Base-by-base conservation (phyloP, 2,797 vertebrate species). In the Brotula barbata region DNA sequence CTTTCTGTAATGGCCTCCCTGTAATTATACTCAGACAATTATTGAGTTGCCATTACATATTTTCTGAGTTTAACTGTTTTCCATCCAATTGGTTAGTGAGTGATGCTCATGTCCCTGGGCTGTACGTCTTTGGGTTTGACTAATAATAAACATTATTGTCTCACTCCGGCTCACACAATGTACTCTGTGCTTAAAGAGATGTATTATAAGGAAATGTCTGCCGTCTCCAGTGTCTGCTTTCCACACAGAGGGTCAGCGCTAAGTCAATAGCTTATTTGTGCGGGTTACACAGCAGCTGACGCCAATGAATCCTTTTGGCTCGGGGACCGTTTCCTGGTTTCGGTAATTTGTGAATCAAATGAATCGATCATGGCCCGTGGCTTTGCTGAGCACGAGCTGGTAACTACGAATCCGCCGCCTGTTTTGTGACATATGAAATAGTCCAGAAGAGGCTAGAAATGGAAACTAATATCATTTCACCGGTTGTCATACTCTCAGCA, bases 71-170 rank as follows among this genome's bases (percentile, higher is more conserved):
- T 25, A 61, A 22, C 8, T 1, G 2, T 62, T 56, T 69, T 36
- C 17, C 21, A 28, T 45, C 14, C 66, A 63, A 73, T 71, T 76
- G 56, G 37, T 36, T 6, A 14, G 34, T 33, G n/a, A 23, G 17
- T 50, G 58, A 39, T 47, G 36, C 58, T 34, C 33, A 49, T 56
- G 53, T 42, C 53, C 23, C 10, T 5, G 62, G 57, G 37, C 47
- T 71, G 28, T 48, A n/a, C 63, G 52, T 46, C 21, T 71, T 75
- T 60, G 61, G 71, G 62, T 81, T 67, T 76, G 65, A 80, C 64
- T 70, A 73, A 86, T 73, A 62, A 80, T 77, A 50, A 63, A 61
- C 58, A 68, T 76, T 77, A 58, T 68, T 73, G 71, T 76, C 47
- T 68, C 17, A 34, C 19, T 56, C 64, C 62, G 59, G 28, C 55